Evolutionary conservation across 2,113 vertebrate species (phyloP).

Genomic region (Tragelaphus strepsiceros): DNA sequence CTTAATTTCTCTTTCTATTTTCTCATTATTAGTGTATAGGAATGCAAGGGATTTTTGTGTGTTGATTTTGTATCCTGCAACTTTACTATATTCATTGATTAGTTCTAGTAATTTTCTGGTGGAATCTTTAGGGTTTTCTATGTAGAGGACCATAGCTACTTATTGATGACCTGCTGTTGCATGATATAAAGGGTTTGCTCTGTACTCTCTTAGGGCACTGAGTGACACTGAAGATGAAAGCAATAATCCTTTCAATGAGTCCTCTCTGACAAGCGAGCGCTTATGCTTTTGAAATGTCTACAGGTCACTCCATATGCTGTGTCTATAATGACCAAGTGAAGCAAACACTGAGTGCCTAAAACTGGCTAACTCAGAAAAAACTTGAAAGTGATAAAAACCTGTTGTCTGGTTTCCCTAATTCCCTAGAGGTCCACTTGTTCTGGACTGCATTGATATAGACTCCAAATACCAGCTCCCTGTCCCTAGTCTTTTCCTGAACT

Average conservation of each 20-base stretch:
- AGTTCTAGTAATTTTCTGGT: too few species aligned
- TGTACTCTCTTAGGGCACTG: background rate
- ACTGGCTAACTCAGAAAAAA: background rate
- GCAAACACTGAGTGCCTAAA: background rate
- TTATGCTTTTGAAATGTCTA: background rate
- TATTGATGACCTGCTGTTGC: background rate
- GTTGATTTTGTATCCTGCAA: too few species aligned
- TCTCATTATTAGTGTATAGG: too few species aligned
- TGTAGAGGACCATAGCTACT: too few species aligned
- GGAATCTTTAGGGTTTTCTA: too few species aligned
- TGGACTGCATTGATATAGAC: background rate
- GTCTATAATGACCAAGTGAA: background rate
- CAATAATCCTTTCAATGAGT: background rate
- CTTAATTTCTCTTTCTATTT: too few species aligned
- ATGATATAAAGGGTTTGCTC: background rate
- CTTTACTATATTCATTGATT: too few species aligned
- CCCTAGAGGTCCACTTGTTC: background rate
- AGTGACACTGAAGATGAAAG: background rate
- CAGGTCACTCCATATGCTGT: background rate
- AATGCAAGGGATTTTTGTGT: too few species aligned
- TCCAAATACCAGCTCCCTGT: background rate
- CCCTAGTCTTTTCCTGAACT: background rate
- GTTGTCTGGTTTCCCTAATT: background rate
- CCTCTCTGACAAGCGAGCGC: background rate
- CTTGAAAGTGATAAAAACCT: background rate